Evolutionary conservation across 2,888 invertebrate genomes (phyloP).

Genomic region (Dyspetes luteomarginatus): DNA sequence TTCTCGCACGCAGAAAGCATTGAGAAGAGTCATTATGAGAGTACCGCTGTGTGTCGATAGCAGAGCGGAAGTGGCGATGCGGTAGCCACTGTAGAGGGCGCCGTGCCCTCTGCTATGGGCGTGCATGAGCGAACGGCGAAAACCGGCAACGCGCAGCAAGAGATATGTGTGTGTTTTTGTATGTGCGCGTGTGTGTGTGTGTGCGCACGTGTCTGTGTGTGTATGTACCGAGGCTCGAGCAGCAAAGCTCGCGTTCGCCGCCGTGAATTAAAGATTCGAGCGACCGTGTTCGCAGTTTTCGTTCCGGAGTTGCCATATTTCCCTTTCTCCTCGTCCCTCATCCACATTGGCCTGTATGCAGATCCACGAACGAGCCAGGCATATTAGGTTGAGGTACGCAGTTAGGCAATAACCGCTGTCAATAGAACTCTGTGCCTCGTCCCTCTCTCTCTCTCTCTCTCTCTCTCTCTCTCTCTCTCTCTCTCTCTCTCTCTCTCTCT

Average conservation of each 20-base stretch:
- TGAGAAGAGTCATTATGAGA: constrained; percentile 65
- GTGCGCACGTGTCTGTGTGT: constrained; percentile 51
- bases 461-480: constrained; percentile 52
- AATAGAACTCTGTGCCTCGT: constrained; percentile 81
- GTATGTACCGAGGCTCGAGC: constrained; percentile 62
- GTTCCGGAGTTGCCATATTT: constrained; percentile 73
- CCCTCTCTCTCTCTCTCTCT: constrained; percentile 39
- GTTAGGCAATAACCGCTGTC: constrained; percentile 84
- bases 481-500: constrained; percentile 7
- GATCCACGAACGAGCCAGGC: constrained; percentile 79
- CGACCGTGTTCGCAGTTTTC: constrained; percentile 81
- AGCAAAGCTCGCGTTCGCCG: constrained; percentile 60
- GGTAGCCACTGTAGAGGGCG: constrained; percentile 19
- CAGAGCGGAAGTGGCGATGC: constrained; percentile 52
- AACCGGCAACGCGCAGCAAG: constrained; percentile 52
- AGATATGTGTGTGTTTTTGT: constrained; percentile 9
- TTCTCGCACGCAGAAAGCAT: no score
- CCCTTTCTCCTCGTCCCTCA: not conserved
- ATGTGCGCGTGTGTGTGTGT: constrained; percentile 37
- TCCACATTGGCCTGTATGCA: constrained; percentile 76
- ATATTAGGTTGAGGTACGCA: constrained; percentile 84
- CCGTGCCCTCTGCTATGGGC: no score
- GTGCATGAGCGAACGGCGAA: constrained; percentile 6
- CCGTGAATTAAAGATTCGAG: constrained; percentile 81
- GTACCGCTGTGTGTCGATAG: constrained; percentile 48